Base-by-base conservation (phyloP, 2,888 invertebrate genomes). In the Chromoteleia sp. region DNA sequence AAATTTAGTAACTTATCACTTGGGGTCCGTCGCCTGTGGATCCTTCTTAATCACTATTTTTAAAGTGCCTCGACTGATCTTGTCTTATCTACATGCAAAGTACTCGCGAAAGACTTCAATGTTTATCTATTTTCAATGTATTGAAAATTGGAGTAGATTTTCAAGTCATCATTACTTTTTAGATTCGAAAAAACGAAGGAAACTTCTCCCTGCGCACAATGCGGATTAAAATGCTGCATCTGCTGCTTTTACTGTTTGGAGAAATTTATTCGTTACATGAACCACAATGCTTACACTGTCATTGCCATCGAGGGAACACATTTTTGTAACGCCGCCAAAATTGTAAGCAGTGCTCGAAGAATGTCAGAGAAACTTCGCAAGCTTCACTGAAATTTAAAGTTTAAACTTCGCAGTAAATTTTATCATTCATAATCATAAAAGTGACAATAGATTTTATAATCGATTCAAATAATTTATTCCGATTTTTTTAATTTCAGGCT, bases 1-100 rank as follows among this genome's bases (percentile, higher is more conserved):
- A 59, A 96, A 96, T 87, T 92, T 97, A 25, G 88, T 96, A 4
- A 96, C 96, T 88, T 99, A 98, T 89, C 98, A 99, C 92, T 93
- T 98, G 87, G 99, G 99, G 10, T 98, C 99, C 0, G 95, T 98
- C 2, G 99, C 98, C 0, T 96, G 98, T 87, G 99, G 99, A 1
- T 97, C 98, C 0, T 94, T 99, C 84, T 93, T 99, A 36, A 98
- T 99, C 79, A 98, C 98, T 0, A 93, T 98, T 58, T 97, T 98
- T 88, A 98, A 98, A 93, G 93, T 99, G 73, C 98, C 98, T 12
- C 93, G 99, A 54, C 94, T 98, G 0, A 95, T 98, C 84, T 93
- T 99, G 82, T 97, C 96, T 12, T 98, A 97, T 91, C 90, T 98
- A n/a, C 96, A 98, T 91, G 94, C 96, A 82, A 97, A 97, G 96